Base-by-base conservation (phyloP, 2,888 invertebrate genomes). In the Drosophila lutescens region DNA sequence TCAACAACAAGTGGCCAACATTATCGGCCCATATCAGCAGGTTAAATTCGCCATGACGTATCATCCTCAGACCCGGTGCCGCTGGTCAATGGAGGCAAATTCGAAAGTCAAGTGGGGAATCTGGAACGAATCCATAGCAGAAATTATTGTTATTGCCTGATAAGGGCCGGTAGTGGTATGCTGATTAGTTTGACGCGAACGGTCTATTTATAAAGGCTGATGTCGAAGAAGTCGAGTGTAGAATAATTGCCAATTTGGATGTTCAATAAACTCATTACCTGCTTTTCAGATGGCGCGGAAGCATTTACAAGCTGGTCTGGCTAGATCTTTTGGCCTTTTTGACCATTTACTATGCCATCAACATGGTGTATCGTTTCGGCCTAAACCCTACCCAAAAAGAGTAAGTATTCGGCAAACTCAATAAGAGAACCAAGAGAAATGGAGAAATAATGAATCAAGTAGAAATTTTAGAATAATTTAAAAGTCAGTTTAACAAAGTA, bases 241-340 rank as follows among this genome's bases (percentile, higher is more conserved):
- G 38, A 53, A 34, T 43, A 34, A 47, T 36, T 41, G 13, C 10
- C 26, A 34, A 30, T 65, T 36, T 13, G 40, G 0, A 23, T 44
- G 6, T 40, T 32, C 10, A 15, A 44, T 43, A 26, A 30, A 12
- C 8, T 3, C 34, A 23, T 10, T 17, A 12, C n/a, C 7, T 17
- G 23, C n/a, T 20, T 34, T 94, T 74, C 93, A 98, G 98, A 94
- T 98, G 98, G 98, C 95, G 95, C 79, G 98, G 98, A 46, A 98
- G 98, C 91, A 96, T 98, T 87, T 98, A 98, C 94, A 98, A 98
- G 93, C 93, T 98, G 79, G 96, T 98, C 73, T 98, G 98, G 97
- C 93, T 97, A 79, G 98, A 98, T 91, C 93, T 98, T 58, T 90
- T 96, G 32, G 93, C 96, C 57, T 98, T 97, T 91, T 93, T 97